Conservation (phyloP, 2,797 vertebrate species). For the Parauchenoglanis ngamensis region DNA sequence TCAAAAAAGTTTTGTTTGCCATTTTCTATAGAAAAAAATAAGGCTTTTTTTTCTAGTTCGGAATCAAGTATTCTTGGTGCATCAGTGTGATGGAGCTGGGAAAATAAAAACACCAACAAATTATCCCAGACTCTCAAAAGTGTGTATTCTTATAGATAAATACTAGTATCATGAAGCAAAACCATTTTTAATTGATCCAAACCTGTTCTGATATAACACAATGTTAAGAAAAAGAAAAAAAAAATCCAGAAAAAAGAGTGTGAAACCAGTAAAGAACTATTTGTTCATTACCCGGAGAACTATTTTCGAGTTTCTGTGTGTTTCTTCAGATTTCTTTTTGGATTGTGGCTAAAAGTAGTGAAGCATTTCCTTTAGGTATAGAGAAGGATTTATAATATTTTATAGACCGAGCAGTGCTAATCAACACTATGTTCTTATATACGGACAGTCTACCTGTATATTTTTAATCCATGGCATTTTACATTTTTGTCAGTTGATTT, state of each 20-base stretch:
- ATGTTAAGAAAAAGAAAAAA: not conserved
- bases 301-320: not conserved
- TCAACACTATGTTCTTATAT: too few species aligned
- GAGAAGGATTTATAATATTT: not conserved
- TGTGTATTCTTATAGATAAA: not conserved
- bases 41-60: not conserved
- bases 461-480: too few species aligned
- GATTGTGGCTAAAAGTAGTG: not conserved
- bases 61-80: not conserved
- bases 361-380: not conserved
- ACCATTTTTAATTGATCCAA: not conserved
- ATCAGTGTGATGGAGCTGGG: conserved; percentile 1
- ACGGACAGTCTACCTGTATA: too few species aligned
- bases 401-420: too few species aligned
- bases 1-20: not conserved
- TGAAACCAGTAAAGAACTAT: not conserved
- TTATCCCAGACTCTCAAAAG: conserved; percentile 17
- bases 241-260: too few species aligned
- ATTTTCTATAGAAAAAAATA: not conserved
- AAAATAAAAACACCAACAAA: conserved; percentile 24
- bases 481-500: not conserved
- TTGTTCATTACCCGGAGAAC: not conserved
- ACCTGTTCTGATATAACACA: not conserved
- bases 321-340: not conserved
- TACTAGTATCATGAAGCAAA: not conserved